Percentiles rank a stretch among this genome's conserved stretches.
phyloP scores from a whole-genome alignment of 2,797 vertebrate species.

The Arnoldichthys spilopterus region DNA sequence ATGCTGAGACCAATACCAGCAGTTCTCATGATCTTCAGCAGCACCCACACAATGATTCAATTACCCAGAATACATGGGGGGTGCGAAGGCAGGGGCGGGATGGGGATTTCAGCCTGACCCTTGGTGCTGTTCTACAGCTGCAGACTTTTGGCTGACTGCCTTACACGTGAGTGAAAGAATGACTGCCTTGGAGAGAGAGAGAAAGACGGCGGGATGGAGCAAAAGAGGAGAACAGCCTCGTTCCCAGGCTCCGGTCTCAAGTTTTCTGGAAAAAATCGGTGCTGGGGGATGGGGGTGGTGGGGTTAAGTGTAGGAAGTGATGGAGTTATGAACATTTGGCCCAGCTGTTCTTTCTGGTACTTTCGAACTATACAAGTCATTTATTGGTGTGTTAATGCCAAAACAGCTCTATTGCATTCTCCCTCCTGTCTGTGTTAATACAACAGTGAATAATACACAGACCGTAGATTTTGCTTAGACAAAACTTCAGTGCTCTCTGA shows the following conservation, averaged over 20 bases:
- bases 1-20: constrained; percentile 36
- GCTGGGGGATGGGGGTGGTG: neutral
- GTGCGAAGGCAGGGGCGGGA: constrained; percentile 15
- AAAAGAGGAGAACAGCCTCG: constrained; percentile 57
- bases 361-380: constrained; percentile 16
- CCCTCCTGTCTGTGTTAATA: neutral
- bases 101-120: constrained; percentile 24
- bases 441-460: too few species aligned
- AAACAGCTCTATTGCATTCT: constrained; percentile 11
- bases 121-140: constrained; percentile 43
- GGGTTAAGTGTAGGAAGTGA: constrained; percentile 49
- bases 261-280: constrained; percentile 26
- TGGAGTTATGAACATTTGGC: constrained; percentile 37
- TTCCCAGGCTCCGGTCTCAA: constrained; percentile 74
- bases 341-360: constrained; percentile 15
- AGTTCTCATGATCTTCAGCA: constrained; percentile 60
- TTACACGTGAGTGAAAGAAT: constrained; percentile 73
- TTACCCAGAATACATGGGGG: constrained; percentile 56
- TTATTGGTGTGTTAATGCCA: constrained; percentile 38
- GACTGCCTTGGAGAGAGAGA: constrained; percentile 64
- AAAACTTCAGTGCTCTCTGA: neutral
- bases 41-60: constrained; percentile 66
- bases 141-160: constrained; percentile 70
- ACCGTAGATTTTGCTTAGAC: neutral
- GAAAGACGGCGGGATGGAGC: constrained; percentile 53